Percentiles rank a stretch among this genome's conserved stretches.
Conservation (phyloP, 2,113 vertebrate genomes). For the Dinomys branickii region DNA sequence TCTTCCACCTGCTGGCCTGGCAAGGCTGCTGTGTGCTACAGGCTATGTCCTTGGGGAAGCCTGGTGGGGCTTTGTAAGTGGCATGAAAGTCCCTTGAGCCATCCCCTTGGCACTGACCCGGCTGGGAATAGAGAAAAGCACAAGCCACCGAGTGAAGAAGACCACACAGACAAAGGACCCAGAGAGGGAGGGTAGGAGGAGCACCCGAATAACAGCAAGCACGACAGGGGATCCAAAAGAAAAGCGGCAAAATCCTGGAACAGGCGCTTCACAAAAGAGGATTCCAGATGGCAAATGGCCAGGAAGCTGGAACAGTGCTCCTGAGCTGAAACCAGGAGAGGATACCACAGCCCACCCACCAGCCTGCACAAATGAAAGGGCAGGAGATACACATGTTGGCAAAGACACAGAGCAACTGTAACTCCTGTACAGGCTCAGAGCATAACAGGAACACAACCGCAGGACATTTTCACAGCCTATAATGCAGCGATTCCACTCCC, state of each 20-base stretch:
- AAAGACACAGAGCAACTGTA: not conserved
- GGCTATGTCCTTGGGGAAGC: not conserved
- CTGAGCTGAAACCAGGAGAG: not conserved
- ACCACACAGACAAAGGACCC: too few species aligned
- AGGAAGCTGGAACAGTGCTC: not conserved
- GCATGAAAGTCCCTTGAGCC: not conserved
- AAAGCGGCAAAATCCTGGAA: not conserved
- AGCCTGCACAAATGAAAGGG: not conserved
- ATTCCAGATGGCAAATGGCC: not conserved
- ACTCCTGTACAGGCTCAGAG: not conserved
- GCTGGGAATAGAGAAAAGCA: not conserved
- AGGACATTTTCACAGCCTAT: not conserved
- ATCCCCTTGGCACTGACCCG: not conserved
- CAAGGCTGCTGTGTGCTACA: not conserved
- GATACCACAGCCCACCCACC: not conserved
- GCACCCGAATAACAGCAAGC: too few species aligned
- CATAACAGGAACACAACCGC: not conserved
- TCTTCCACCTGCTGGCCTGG: not conserved
- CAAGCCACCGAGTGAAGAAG: not conserved
- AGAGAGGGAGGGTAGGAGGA: accelerated
- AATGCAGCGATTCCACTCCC: not conserved
- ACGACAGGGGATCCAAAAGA: not conserved
- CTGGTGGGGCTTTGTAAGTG: not conserved
- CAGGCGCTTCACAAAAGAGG: not conserved
- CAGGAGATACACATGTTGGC: not conserved